Evolutionary conservation across 2,113 vertebrate genomes (phyloP), one percentile per base, ranked within the genome.

Genomic region (Chinchilla lanigera): DNA sequence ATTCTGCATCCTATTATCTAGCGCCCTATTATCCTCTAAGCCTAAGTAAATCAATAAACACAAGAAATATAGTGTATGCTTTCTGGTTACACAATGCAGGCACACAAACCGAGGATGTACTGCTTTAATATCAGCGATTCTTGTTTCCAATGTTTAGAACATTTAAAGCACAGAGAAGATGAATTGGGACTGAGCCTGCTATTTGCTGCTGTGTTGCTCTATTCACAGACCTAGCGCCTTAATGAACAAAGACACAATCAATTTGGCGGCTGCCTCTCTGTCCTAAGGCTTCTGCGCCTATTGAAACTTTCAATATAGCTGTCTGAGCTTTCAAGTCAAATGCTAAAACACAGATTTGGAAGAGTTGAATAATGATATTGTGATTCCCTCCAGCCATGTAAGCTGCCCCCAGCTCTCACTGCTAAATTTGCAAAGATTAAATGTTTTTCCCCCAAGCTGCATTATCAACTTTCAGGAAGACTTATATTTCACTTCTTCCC

Each of bases 161-260:
- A 95, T 67, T 92, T 94, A 61, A 94, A 97, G 58, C 92, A 85
- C 88, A 73, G 89, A 94, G 86, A 96, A 90, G 94, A 83, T 90
- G 80, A 93, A 94, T 78, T 95, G 58, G 85, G 95, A 90, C 93
- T 58, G 58, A 92, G 73, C 63, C 82, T 91, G 87, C 61, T 78
- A 17, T 78, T 92, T 69, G 60, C 60, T 61, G 44, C 41, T 41
- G 30, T 3, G 71, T 54, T 19, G 19, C 30, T 87, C 78, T 81
- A 83, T 92, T 97, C 84, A 60, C 61, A 84, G 67, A 75, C 58
- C 56, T 30, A 52, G 78, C 63, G n/a, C 38, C 41, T 96, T 82
- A 71, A 94, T 97, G 85, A 96, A 83, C 89, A 85, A 89, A 95
- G 90, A 86, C 56, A 88, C 35, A 90, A 54, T 78, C 86, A 89